phyloP scores from a whole-genome alignment of 2,113 vertebrate genomes.

The Puntigrus tetrazona region DNA sequence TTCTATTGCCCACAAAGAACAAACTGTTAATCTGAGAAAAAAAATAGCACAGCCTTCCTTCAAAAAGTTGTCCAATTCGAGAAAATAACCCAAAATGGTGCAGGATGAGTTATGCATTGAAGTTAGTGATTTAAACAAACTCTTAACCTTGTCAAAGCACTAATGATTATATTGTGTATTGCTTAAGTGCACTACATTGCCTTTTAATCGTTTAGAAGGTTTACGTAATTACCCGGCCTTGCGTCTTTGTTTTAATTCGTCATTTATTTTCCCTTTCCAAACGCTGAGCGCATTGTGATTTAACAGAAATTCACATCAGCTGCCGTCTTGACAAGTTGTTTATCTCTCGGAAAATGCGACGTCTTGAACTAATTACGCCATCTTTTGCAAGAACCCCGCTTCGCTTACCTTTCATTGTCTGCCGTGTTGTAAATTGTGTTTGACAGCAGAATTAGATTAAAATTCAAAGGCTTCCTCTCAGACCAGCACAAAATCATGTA shows the following conservation, averaged over 20 bases:
- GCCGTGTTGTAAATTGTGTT: slow-evolving; percentile 46
- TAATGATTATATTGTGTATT: slow-evolving; percentile 5
- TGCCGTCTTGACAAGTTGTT: slow-evolving; percentile 37
- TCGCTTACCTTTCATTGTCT: slow-evolving; percentile 47
- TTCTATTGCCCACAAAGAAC: background rate
- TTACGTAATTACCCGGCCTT: background rate
- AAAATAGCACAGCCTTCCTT: background rate
- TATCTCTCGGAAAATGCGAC: slow-evolving; percentile 32
- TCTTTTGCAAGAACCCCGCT: slow-evolving; percentile 39
- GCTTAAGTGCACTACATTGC: background rate
- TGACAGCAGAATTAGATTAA: slow-evolving; percentile 52
- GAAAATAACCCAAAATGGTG: background rate
- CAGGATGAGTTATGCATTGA: background rate
- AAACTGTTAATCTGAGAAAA: background rate
- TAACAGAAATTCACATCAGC: slow-evolving; percentile 41
- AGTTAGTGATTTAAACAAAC: background rate
- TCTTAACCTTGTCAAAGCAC: background rate
- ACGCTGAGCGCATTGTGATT: slow-evolving; percentile 20
- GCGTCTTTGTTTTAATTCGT: slow-evolving; percentile 8
- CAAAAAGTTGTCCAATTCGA: background rate
- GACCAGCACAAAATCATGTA: slow-evolving; percentile 45
- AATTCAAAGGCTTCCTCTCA: slow-evolving; percentile 47
- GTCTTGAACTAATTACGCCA: slow-evolving; percentile 49
- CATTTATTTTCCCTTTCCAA: slow-evolving; percentile 31
- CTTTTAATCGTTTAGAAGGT: background rate